A percentile compares a stretch with the other conserved stretches of the same genome.
phyloP scores from a whole-genome alignment of 2,888 invertebrate species.

The Diplazon laetatorius region DNA sequence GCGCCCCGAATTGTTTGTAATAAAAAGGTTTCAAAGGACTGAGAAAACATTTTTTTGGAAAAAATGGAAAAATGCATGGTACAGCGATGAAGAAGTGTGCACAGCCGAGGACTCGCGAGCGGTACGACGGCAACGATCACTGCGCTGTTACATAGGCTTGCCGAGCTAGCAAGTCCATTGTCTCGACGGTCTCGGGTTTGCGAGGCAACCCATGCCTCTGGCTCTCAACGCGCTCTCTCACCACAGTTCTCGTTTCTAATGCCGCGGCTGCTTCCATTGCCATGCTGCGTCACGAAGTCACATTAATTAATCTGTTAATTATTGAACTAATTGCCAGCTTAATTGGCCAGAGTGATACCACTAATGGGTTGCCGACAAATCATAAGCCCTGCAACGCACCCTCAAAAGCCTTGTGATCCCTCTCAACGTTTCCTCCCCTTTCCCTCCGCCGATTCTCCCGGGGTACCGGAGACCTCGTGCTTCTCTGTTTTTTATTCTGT shows the following conservation, averaged over 20 bases:
- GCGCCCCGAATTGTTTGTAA: not conserved
- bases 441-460: conserved; percentile 6
- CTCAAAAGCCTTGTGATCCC: not conserved
- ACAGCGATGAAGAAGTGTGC: not conserved
- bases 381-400: conserved; percentile 21
- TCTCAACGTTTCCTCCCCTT: not conserved
- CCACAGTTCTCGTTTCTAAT: not conserved
- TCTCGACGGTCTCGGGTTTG: conserved; percentile 4
- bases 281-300: conserved; percentile 59
- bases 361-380: conserved; percentile 14
- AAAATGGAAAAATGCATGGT: not conserved
- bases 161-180: conserved; percentile 31
- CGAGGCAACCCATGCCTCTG: not conserved
- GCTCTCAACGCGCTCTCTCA: conserved; percentile 1
- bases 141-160: conserved; percentile 6
- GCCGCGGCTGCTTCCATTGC: conserved; percentile 16
- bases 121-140: conserved; percentile 7
- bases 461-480: not conserved
- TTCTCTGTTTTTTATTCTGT: conserved; percentile 6
- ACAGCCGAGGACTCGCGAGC: not conserved
- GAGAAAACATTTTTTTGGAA: not conserved
- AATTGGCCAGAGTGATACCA: conserved; percentile 69
- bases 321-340: conserved; percentile 77
- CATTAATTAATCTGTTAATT: conserved; percentile 76
- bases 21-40: not conserved